These are phyloP conservation scores for Struthio camelus DNA, from an alignment of 2,113 vertebrate species.

Conservation along the genomic window DNA sequence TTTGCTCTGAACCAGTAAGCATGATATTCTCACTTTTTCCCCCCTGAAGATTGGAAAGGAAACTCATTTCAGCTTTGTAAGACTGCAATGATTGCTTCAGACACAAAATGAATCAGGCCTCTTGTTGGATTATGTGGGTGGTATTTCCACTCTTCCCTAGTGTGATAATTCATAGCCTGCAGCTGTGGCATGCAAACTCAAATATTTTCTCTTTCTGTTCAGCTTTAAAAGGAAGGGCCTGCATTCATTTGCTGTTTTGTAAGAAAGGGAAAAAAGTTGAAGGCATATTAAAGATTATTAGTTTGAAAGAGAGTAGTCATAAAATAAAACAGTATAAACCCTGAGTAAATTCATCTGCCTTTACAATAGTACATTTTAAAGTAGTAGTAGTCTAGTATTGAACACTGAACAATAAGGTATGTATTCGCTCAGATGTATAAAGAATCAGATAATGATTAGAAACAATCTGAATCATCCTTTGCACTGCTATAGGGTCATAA, in stretches of 20 bases:
- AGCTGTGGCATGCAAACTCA: constrained; percentile 59
- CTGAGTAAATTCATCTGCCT: constrained; percentile 5
- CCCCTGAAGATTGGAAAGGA: constrained; percentile 63
- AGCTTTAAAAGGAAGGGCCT: constrained; percentile 42
- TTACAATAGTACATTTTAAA: neutral
- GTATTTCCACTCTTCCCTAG: constrained; percentile 70
- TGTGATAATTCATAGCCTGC: constrained; percentile 71
- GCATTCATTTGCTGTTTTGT: constrained; percentile 14
- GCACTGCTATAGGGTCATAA: neutral
- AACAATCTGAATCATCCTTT: neutral
- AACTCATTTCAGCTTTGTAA: constrained; percentile 71
- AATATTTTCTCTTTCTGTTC: constrained; percentile 64
- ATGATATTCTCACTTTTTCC: constrained; percentile 17
- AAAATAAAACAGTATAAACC: constrained; percentile 15
- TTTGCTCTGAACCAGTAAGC: constrained; percentile 44
- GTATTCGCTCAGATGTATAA: neutral
- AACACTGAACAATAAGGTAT: neutral
- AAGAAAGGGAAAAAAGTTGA: neutral
- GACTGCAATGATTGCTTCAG: constrained; percentile 59
- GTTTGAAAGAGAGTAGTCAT: constrained; percentile 15
- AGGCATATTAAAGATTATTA: constrained; percentile 26
- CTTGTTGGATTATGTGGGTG: constrained; percentile 68
- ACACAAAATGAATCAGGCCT: constrained; percentile 73
- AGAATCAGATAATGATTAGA: neutral
- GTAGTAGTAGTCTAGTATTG: neutral